Conservation (phyloP, 2,113 vertebrate genomes). For the Nicator chloris region DNA sequence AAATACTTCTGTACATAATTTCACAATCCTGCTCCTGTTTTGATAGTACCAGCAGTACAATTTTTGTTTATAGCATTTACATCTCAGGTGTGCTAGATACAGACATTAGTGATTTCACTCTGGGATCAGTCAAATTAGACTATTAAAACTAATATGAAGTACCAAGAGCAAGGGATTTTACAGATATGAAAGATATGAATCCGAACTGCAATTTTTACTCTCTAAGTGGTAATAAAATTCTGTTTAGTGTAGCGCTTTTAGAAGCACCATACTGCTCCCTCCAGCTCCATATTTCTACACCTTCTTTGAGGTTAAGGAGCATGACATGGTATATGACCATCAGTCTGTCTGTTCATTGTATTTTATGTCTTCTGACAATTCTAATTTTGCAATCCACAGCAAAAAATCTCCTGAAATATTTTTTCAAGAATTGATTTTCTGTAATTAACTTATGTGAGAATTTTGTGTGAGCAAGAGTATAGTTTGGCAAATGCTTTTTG, state of each 20-base stretch:
- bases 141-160: neutral
- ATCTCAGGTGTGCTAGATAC: neutral
- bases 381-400: neutral
- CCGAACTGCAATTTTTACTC: neutral
- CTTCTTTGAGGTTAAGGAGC: neutral
- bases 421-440: neutral
- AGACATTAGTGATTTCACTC: neutral
- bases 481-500: neutral
- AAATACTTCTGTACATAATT: neutral
- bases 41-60: neutral
- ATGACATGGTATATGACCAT: neutral
- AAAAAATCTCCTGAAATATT: neutral
- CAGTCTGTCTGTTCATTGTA: neutral
- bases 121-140: neutral
- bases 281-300: neutral
- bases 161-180: neutral
- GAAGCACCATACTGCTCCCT: neutral
- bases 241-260: neutral
- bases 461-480: neutral
- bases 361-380: neutral
- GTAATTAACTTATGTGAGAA: neutral
- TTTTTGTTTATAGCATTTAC: neutral
- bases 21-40: neutral
- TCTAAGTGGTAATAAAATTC: neutral
- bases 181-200: neutral